Evolutionary conservation across 1,140 invertebrate species (phyloP).

Genomic region (Bombus ignitus): DNA sequence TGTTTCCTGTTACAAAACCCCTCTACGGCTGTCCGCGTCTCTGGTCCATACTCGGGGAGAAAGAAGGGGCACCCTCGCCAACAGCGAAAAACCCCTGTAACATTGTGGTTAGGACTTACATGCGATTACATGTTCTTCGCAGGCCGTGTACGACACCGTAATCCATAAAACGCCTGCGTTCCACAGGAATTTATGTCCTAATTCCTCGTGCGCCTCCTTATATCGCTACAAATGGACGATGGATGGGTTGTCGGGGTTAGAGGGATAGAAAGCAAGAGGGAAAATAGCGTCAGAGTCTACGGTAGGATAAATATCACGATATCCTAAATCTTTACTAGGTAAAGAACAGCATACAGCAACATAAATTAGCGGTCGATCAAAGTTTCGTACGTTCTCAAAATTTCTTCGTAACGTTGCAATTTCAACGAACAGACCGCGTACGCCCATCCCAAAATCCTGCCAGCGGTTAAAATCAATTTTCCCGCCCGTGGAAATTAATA

Average conservation of each 20-base stretch:
- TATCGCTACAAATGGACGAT: slow-evolving; percentile 26
- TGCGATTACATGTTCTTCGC: slow-evolving; percentile 54
- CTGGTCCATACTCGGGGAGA: slow-evolving; percentile 9
- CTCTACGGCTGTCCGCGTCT: background rate
- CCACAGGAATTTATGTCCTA: slow-evolving; percentile 64
- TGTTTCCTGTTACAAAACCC: slow-evolving; percentile 73
- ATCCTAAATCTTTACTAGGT: too few species aligned
- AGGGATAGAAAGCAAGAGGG: background rate
- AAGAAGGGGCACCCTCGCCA: slow-evolving; percentile 32
- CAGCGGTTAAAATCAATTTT: slow-evolving; percentile 13
- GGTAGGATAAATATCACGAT: background rate
- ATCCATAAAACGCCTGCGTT: slow-evolving; percentile 59
- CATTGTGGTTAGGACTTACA: slow-evolving; percentile 44
- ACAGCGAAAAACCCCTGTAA: slow-evolving; percentile 8
- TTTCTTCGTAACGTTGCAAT: background rate
- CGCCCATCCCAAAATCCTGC: background rate
- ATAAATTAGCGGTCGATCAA: background rate
- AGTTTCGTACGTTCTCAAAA: background rate
- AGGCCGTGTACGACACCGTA: slow-evolving; percentile 16
- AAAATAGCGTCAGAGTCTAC: background rate
- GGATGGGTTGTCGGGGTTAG: background rate
- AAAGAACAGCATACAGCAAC: background rate
- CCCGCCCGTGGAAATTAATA: slow-evolving; percentile 42
- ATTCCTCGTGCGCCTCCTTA: slow-evolving; percentile 56
- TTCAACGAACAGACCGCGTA: background rate